phyloP scores from a whole-genome alignment of 2,797 vertebrate genomes.

The Heterohyrax brucei region DNA sequence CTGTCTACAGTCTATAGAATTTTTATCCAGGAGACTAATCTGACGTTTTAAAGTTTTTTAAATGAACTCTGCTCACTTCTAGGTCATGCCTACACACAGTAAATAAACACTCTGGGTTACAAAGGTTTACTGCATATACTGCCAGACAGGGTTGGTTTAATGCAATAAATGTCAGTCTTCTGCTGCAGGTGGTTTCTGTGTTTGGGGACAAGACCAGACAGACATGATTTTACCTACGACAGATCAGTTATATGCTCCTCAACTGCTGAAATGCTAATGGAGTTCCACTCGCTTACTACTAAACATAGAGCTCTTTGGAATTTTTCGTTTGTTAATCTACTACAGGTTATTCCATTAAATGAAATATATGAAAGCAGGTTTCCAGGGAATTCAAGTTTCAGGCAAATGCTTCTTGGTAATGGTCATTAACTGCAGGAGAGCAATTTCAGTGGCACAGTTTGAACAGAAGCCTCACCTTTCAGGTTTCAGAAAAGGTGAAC shows the following conservation, averaged over 20 bases:
- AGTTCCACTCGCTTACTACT: not conserved
- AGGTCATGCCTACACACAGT: not conserved
- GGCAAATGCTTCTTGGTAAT: constrained; percentile 38
- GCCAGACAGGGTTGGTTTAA: not conserved
- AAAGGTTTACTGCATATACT: not conserved
- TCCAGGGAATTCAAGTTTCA: constrained; percentile 27
- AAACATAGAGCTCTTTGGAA: not conserved
- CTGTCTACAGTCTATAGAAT: not conserved
- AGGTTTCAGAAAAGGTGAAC: not conserved
- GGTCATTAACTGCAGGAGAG: not conserved
- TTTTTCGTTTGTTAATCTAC: not conserved
- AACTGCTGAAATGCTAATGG: not conserved
- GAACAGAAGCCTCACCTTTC: not conserved
- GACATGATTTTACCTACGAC: not conserved
- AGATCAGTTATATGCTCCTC: not conserved
- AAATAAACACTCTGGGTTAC: constrained; percentile 30
- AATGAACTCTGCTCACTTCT: constrained; percentile 33
- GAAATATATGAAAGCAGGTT: constrained; percentile 59
- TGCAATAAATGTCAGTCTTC: constrained; percentile 2
- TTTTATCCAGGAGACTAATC: constrained; percentile 30
- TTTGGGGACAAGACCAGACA: not conserved
- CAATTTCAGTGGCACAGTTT: not conserved
- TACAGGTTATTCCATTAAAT: not conserved
- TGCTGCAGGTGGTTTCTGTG: not conserved
- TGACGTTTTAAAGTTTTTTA: constrained; percentile 1